Evolutionary conservation across 2,888 invertebrate species (phyloP).

Genomic region (Leucozona laternaria): DNA sequence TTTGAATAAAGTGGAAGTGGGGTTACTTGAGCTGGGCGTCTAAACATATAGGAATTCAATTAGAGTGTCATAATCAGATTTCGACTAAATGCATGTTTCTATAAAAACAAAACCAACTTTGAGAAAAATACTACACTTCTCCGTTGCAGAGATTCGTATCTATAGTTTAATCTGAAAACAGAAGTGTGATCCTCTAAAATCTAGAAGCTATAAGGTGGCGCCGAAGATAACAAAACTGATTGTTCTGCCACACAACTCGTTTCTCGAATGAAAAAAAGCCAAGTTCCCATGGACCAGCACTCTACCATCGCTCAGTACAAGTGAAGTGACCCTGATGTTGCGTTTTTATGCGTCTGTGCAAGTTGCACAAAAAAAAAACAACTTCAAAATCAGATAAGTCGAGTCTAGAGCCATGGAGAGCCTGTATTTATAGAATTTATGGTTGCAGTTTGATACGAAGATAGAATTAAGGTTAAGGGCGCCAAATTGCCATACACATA

Average conservation of each 20-base stretch:
- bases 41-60: slow-evolving; percentile 60
- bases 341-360: slow-evolving; percentile 20
- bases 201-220: slow-evolving; percentile 20
- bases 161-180: slow-evolving; percentile 5
- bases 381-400: slow-evolving; percentile 7
- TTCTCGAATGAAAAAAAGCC: not conserved
- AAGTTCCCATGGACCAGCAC: slow-evolving; percentile 7
- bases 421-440: slow-evolving; percentile 40
- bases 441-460: slow-evolving; percentile 48
- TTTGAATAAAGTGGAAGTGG: slow-evolving; percentile 5
- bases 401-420: not conserved
- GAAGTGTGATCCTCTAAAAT: slow-evolving; percentile 23
- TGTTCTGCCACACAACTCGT: not conserved
- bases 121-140: not conserved
- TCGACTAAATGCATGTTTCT: slow-evolving; percentile 17
- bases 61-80: slow-evolving; percentile 47
- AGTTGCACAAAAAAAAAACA: not conserved
- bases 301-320: not conserved
- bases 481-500: slow-evolving; percentile 10
- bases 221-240: not conserved
- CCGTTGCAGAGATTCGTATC: slow-evolving; percentile 1
- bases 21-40: slow-evolving; percentile 30
- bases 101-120: not conserved
- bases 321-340: slow-evolving; percentile 16
- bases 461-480: slow-evolving; percentile 70